Conservation (phyloP, 2,797 vertebrate species). For the Leptodactylus fallax region DNA sequence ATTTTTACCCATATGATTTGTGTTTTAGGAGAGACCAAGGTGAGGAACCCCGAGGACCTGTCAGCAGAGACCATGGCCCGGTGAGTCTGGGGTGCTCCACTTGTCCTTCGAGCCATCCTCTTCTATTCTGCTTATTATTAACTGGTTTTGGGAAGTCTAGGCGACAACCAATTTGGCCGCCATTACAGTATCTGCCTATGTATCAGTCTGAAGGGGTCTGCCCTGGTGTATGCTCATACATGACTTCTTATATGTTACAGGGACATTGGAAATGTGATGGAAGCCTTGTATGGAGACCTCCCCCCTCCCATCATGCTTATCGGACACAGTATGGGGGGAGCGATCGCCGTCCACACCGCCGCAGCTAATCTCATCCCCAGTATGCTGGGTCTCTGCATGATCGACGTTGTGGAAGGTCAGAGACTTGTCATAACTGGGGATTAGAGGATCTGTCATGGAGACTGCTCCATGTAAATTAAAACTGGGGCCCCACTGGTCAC, state of each 20-base stretch:
- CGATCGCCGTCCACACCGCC: slow-evolving; percentile 95
- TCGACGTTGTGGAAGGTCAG: slow-evolving; percentile 97
- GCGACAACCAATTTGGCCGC: neutral
- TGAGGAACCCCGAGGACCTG: slow-evolving; percentile 91
- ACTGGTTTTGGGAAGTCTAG: too few species aligned
- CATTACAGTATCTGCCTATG: neutral
- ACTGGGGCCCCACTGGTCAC: too few species aligned
- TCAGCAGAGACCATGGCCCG: slow-evolving; percentile 98
- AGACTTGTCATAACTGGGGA: neutral
- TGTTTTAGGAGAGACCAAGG: slow-evolving; percentile 91
- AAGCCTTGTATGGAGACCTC: slow-evolving; percentile 90
- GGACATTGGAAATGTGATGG: slow-evolving; percentile 92
- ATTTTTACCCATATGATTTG: neutral
- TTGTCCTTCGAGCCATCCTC: too few species aligned
- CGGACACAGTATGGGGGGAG: slow-evolving; percentile 98
- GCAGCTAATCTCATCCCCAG: slow-evolving; percentile 88
- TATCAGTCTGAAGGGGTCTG: neutral
- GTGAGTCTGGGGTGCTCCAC: slow-evolving; percentile 75
- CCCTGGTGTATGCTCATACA: neutral
- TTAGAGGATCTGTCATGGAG: too few species aligned
- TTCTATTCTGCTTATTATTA: too few species aligned
- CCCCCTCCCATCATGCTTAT: slow-evolving; percentile 95
- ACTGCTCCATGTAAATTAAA: too few species aligned
- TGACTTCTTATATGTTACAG: slow-evolving; percentile 69
- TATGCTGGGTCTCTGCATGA: slow-evolving; percentile 93